These are phyloP conservation scores for Muscina levida DNA, from an alignment of 2,888 invertebrate genomes.

Conservation along the genomic window DNA sequence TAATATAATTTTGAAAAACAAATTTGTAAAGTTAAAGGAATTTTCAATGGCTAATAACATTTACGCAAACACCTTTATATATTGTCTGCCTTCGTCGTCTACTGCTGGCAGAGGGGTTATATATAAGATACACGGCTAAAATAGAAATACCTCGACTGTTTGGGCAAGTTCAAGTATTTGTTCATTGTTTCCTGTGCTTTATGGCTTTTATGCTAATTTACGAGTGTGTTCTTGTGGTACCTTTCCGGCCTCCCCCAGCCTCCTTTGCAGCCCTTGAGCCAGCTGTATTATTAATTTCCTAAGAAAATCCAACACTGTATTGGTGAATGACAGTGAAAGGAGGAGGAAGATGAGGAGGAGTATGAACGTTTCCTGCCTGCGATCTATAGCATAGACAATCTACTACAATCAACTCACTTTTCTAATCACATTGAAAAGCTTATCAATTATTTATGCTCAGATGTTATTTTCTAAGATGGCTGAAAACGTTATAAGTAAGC, in stretches of 20 bases:
- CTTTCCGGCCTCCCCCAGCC: background rate
- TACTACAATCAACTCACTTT: conserved; percentile 12
- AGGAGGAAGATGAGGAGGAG: no score
- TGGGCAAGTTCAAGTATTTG: background rate
- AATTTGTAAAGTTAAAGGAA: background rate
- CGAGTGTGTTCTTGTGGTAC: conserved; percentile 31
- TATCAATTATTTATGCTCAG: conserved; percentile 53
- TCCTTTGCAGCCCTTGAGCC: background rate
- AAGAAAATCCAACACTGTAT: background rate
- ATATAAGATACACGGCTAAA: no score
- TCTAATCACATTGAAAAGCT: conserved; percentile 55
- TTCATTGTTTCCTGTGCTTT: conserved; percentile 22
- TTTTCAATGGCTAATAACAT: conserved; percentile 29
- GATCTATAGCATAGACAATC: conserved; percentile 8
- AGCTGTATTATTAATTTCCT: conserved; percentile 22
- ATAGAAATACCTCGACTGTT: no score
- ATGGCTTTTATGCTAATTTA: conserved; percentile 36
- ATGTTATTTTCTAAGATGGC: conserved; percentile 17
- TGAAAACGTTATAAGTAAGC: background rate
- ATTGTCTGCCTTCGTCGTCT: no score
- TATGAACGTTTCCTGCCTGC: background rate
- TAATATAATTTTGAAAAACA: conserved; percentile 11
- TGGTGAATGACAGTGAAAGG: no score
- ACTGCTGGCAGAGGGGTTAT: no score
- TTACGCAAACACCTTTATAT: conserved; percentile 6